Conservation (phyloP, 2,888 invertebrate species). For the Noctuana brunneofusca region DNA sequence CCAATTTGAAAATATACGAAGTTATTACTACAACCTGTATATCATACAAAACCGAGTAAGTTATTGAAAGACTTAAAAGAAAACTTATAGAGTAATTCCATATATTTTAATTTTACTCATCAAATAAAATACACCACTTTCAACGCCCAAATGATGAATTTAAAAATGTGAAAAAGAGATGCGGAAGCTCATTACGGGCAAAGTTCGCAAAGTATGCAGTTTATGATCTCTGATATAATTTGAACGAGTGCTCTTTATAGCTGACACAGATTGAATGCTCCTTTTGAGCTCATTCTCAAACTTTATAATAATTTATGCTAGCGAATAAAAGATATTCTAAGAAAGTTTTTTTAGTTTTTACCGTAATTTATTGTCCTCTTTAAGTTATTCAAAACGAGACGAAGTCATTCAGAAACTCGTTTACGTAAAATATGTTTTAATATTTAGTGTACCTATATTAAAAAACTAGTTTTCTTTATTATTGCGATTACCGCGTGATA, state of each 20-base stretch:
- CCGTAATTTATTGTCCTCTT: too few species aligned
- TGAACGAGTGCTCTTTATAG: slow-evolving; percentile 2
- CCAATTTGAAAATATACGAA: slow-evolving; percentile 21
- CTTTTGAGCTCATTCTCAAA: background rate
- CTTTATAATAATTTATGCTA: background rate
- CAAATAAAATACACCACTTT: background rate
- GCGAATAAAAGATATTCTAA: too few species aligned
- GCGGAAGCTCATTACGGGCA: slow-evolving; percentile 1
- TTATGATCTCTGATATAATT: slow-evolving; percentile 14
- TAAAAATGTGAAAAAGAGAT: slow-evolving; percentile 1
- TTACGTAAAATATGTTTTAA: too few species aligned
- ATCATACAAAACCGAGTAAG: background rate
- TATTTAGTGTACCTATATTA: too few species aligned
- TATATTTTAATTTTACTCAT: too few species aligned
- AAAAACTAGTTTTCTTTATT: too few species aligned
- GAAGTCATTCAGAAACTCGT: too few species aligned
- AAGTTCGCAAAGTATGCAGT: background rate
- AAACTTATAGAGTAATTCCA: too few species aligned
- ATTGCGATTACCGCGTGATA: too few species aligned
- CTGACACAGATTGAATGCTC: slow-evolving; percentile 3
- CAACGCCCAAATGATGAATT: background rate
- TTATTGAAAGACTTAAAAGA: background rate
- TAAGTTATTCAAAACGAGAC: too few species aligned
- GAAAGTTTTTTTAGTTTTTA: too few species aligned
- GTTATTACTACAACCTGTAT: background rate